phyloP scores from a whole-genome alignment of 92 coral and sea anemone genomes.

The Zoanthus solanderi region DNA sequence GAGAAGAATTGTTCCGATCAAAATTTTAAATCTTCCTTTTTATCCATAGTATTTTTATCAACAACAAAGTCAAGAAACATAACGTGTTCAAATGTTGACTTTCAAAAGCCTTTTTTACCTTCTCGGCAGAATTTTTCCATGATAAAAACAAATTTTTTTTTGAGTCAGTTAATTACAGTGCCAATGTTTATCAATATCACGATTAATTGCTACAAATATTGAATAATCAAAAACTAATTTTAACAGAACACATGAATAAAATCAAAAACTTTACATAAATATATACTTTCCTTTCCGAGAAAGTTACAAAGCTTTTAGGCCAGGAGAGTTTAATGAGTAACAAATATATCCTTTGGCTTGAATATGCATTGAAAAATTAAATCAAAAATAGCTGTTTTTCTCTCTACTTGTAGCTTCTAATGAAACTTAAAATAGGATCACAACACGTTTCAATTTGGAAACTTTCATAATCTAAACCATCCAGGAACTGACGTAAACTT shows the following conservation, averaged over 20 bases:
- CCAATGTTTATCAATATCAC: conserved; percentile 14
- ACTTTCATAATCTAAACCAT: not conserved
- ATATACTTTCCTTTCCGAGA: not conserved
- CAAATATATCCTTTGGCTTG: not conserved
- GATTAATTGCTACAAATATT: conserved; percentile 17
- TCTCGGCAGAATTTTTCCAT: not conserved
- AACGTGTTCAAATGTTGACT: too few relatives aligned
- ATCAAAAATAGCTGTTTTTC: not conserved
- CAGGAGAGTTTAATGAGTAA: not conserved
- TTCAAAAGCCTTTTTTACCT: not conserved
- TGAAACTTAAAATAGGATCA: not conserved
- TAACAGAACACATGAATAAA: conserved; percentile 1
- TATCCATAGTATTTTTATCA: not conserved
- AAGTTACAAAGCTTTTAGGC: not conserved
- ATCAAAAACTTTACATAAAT: not conserved
- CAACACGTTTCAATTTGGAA: not conserved
- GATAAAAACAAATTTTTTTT: not conserved
- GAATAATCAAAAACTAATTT: conserved; percentile 17
- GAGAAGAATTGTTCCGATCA: not conserved
- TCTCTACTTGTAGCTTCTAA: not conserved
- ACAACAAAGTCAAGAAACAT: not conserved
- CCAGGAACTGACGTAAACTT: conserved; percentile 3
- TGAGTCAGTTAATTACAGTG: not conserved
- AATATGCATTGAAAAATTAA: not conserved
- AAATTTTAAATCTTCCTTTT: not conserved